Base-by-base conservation (phyloP, 2,113 vertebrate species). In the Dromaius novaehollandiae region DNA sequence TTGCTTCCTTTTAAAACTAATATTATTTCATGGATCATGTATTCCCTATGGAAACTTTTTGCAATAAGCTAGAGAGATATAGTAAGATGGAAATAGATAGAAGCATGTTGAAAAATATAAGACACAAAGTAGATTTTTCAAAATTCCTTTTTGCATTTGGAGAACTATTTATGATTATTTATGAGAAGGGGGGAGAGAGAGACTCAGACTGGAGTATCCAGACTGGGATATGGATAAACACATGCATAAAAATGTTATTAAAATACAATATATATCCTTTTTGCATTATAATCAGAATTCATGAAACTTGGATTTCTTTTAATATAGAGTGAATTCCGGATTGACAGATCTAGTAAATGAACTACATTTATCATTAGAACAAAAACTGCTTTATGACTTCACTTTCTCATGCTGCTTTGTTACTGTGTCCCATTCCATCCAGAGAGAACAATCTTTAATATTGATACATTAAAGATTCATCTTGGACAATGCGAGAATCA, bases 151-250 rank as follows among this genome's bases (percentile, higher is more conserved):
- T 60, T 51, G 17, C 6, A 19, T 70, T 66, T 48, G 25, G 11
- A 65, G 50, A 86, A 2, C 0, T 22, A 9, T 77, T 88, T 17
- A 7, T 55, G 13, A 44, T 3, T 58, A 15, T 32, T 18, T 58
- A 34, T 58, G 30, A 34, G 28, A 11, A 58, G 28, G 7, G 5
- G 3, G 86, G 11, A 0, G 8, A 81, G 24, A 84, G 30, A 77
- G 21, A 42, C 14, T 26, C 7, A 18, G 12, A 68, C 24, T 88
- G 58, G 6, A n/a, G n/a, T n/a, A n/a, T n/a, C n/a, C n/a, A n/a
- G n/a, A 50, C 4, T 36, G 6, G 14, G 0, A 0, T 50, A 12
- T 63, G 24, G 46, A 51, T 16, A 22, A 36, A 53, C 7, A 53
- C n/a, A 73, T 51, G 7, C 70, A 53, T 30, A 19, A 73, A 28